Conservation (phyloP, 2,797 vertebrate genomes). For the Melanotaenia boesemani region DNA sequence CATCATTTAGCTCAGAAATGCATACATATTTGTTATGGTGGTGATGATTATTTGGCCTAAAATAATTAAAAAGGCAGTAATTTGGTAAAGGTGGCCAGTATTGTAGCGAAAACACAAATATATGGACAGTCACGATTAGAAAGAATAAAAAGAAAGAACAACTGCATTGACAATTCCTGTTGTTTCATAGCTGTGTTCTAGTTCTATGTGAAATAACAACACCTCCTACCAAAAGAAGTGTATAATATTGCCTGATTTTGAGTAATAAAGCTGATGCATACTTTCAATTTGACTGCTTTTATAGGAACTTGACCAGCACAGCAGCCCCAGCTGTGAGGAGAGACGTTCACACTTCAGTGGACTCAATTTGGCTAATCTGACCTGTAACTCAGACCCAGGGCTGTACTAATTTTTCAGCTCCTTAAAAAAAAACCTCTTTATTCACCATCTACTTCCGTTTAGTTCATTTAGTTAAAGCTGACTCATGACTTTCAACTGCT, state of each 20-base stretch:
- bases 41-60: neutral
- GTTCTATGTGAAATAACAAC: too few species aligned
- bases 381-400: neutral
- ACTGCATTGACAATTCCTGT: too few species aligned
- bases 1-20: conserved; percentile 7
- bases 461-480: neutral
- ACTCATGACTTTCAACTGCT: neutral
- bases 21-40: neutral
- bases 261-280: neutral
- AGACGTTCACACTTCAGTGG: neutral
- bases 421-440: too few species aligned
- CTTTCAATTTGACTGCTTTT: neutral
- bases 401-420: too few species aligned
- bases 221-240: neutral
- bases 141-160: too few species aligned
- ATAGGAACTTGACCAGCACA: neutral
- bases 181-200: too few species aligned
- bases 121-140: too few species aligned
- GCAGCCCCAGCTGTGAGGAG: neutral
- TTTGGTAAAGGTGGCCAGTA: too few species aligned
- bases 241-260: neutral
- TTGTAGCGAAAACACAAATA: too few species aligned
- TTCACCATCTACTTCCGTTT: neutral
- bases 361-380: neutral
- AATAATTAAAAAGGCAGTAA: too few species aligned